A percentile compares a stretch with the other conserved stretches of the same genome.
Conservation (phyloP, 2,888 invertebrate species). For the Chymomyza amoena region DNA sequence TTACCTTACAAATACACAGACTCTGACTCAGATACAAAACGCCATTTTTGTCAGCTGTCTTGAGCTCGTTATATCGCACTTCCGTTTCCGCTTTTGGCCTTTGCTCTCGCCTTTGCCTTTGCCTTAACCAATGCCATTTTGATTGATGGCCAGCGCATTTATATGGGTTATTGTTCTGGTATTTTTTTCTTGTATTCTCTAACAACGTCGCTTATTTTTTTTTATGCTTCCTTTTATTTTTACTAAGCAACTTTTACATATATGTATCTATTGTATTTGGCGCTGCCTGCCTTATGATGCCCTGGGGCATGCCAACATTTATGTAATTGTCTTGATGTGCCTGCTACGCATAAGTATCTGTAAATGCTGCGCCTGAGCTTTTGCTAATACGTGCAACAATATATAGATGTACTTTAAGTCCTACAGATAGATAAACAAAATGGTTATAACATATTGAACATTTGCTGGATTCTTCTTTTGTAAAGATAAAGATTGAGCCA, state of each 20-base stretch:
- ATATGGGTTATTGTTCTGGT: constrained; percentile 43
- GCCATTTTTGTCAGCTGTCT: constrained; percentile 17
- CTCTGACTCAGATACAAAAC: background rate
- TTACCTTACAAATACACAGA: constrained; percentile 37
- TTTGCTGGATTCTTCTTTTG: background rate
- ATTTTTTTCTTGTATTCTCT: background rate
- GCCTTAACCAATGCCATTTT: constrained; percentile 52
- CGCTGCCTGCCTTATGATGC: constrained; percentile 49
- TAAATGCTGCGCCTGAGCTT: background rate
- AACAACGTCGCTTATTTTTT: background rate
- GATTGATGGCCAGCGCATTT: constrained; percentile 62
- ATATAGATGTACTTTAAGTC: background rate
- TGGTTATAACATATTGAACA: background rate
- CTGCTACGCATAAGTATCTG: background rate
- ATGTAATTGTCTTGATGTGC: constrained; percentile 51
- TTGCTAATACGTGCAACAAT: background rate
- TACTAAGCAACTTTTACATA: background rate
- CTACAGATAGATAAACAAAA: background rate
- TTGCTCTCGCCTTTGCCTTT: constrained; percentile 25
- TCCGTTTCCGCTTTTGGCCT: constrained; percentile 38
- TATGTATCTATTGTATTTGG: background rate
- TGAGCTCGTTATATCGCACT: constrained; percentile 61
- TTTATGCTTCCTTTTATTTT: constrained; percentile 1
- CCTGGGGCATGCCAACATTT: constrained; percentile 43
- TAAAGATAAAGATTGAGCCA: background rate